These are phyloP conservation scores for Phyllostomus discolor DNA, from an alignment of 2,113 vertebrate genomes.

Conservation along the genomic window DNA sequence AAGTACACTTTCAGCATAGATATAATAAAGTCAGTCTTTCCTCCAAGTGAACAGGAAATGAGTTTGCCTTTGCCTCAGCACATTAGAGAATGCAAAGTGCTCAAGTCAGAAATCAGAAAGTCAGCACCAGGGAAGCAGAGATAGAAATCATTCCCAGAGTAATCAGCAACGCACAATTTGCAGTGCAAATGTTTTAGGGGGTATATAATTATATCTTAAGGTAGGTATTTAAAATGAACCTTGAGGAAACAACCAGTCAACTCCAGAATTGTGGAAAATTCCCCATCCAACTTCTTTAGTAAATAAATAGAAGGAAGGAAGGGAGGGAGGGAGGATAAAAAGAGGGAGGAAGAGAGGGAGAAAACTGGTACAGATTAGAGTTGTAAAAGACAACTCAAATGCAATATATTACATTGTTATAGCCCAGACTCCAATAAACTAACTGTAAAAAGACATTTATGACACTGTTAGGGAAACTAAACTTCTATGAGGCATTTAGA, in stretches of 20 bases:
- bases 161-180: background rate
- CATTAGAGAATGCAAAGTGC: background rate
- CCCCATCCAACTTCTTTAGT: background rate
- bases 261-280: background rate
- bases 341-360: background rate
- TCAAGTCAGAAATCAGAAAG: background rate
- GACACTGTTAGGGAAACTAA: background rate
- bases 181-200: background rate
- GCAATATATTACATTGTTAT: background rate
- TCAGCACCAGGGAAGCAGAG: background rate
- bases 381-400: background rate
- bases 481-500: background rate
- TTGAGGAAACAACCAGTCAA: background rate
- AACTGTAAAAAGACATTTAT: background rate
- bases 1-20: background rate
- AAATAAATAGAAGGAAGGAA: background rate
- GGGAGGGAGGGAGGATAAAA: background rate
- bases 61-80: constrained; percentile 18
- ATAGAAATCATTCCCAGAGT: background rate
- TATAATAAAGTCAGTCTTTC: background rate
- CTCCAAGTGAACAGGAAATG: constrained; percentile 12
- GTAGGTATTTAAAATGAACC: background rate
- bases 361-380: background rate
- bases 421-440: background rate
- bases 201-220: background rate